Evolutionary conservation across 2,888 invertebrate species (phyloP).

Genomic region (Leucoma salicis): DNA sequence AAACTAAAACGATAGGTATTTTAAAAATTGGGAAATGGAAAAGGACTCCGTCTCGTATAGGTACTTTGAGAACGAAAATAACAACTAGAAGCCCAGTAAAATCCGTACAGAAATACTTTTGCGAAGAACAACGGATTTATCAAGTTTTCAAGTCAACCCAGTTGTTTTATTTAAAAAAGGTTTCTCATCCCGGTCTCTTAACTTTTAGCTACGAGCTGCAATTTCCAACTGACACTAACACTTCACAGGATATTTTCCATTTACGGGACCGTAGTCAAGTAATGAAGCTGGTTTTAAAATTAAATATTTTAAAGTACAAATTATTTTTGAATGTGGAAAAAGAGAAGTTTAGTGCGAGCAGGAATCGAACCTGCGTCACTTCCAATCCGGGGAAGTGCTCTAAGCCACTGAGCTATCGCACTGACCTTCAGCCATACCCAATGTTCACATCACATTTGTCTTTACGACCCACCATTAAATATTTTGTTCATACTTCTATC

Average conservation of each 20-base stretch:
- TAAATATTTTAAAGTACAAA: too few species aligned
- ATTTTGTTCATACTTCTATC: too few species aligned
- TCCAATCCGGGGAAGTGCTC: too few species aligned
- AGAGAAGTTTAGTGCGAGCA: too few species aligned
- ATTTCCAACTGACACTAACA: slow-evolving; percentile 10
- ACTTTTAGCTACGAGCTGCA: slow-evolving; percentile 12
- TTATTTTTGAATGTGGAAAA: too few species aligned
- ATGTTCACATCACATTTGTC: too few species aligned
- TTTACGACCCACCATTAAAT: too few species aligned
- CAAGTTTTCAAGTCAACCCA: slow-evolving; percentile 22
- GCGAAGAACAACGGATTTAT: slow-evolving; percentile 28
- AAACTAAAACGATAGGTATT: too few species aligned
- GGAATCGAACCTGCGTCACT: too few species aligned
- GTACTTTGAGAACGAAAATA: slow-evolving; percentile 14
- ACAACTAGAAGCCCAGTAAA: slow-evolving; percentile 26
- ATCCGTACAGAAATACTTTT: slow-evolving; percentile 20
- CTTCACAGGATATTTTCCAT: slow-evolving; percentile 3
- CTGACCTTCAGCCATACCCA: too few species aligned
- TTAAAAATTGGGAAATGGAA: not conserved
- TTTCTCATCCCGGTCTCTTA: slow-evolving; percentile 3
- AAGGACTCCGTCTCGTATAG: not conserved
- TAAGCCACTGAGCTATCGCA: too few species aligned
- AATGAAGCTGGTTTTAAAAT: not conserved
- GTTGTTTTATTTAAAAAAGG: slow-evolving; percentile 23
- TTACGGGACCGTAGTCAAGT: not conserved